Conservation (phyloP, 2,888 invertebrate genomes). For the Pseudoips prasinana region DNA sequence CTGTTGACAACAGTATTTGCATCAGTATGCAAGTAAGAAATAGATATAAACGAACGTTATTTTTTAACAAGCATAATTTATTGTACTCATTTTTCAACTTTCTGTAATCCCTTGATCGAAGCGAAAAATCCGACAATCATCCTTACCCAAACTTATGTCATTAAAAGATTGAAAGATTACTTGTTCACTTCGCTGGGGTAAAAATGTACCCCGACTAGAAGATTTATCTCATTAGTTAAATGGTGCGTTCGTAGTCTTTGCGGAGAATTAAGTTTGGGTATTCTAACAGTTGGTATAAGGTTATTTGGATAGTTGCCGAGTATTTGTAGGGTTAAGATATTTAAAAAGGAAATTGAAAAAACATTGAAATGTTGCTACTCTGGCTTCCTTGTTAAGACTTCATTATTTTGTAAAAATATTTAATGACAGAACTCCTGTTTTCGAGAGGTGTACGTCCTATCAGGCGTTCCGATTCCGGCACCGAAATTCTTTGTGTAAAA, state of each 20-base stretch:
- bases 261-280: slow-evolving; percentile 41
- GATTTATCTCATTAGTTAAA: slow-evolving; percentile 80
- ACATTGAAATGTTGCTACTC: no score
- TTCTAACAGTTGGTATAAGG: slow-evolving; percentile 30
- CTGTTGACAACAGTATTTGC: no score
- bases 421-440: no score
- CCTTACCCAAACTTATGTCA: slow-evolving; percentile 63
- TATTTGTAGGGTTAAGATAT: slow-evolving; percentile 2
- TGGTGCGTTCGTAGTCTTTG: slow-evolving; percentile 57
- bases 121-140: slow-evolving; percentile 52
- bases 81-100: slow-evolving; percentile 21
- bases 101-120: slow-evolving; percentile 29
- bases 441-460: no score
- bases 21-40: no score
- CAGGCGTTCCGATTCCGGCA: no score
- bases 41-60: no score
- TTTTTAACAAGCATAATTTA: slow-evolving; percentile 26
- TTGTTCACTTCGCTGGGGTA: slow-evolving; percentile 64
- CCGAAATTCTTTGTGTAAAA: no score
- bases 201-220: slow-evolving; percentile 56
- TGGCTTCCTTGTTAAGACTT: no score
- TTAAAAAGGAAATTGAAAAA: no score
- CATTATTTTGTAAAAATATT: no score
- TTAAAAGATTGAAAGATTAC: slow-evolving; percentile 80
- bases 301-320: slow-evolving; percentile 9